Conservation (phyloP, 2,888 invertebrate species). For the Aethes cnicana region DNA sequence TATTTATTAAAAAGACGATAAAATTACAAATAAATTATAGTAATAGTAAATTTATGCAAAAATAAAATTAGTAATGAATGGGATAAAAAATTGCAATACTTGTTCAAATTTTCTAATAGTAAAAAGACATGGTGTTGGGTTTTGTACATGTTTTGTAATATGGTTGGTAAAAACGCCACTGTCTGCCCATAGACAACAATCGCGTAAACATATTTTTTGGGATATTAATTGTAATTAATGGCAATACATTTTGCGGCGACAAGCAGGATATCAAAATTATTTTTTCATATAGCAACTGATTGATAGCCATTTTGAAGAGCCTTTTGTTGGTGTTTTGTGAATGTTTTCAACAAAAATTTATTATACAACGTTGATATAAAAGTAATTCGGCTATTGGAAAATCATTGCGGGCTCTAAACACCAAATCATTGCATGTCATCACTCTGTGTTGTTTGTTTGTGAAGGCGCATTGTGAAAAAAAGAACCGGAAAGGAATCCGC, state of each 20-base stretch:
- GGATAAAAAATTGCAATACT: too few relatives aligned
- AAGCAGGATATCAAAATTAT: conserved; percentile 72
- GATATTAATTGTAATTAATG: conserved; percentile 43
- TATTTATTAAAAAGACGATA: too few relatives aligned
- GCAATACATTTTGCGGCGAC: conserved; percentile 72
- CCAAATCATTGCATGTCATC: conserved; percentile 43
- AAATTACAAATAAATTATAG: too few relatives aligned
- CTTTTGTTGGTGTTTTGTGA: conserved; percentile 84
- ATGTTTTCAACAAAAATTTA: conserved; percentile 77
- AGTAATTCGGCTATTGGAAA: conserved; percentile 39
- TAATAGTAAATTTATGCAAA: too few relatives aligned
- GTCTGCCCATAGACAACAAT: conserved; percentile 53
- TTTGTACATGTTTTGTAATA: too few relatives aligned
- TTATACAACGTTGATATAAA: conserved; percentile 56
- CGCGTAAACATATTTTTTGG: conserved; percentile 10
- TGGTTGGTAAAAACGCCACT: not conserved
- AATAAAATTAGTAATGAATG: too few relatives aligned
- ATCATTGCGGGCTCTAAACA: conserved; percentile 42
- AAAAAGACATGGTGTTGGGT: too few relatives aligned
- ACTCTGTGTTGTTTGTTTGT: conserved; percentile 64
- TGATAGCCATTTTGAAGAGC: conserved; percentile 82
- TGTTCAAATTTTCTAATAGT: too few relatives aligned
- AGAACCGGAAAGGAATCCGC: conserved; percentile 71
- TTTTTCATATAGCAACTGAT: conserved; percentile 77
- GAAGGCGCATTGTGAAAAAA: conserved; percentile 66